phyloP scores from a whole-genome alignment of 2,113 vertebrate genomes.

The Lycaon pictus region DNA sequence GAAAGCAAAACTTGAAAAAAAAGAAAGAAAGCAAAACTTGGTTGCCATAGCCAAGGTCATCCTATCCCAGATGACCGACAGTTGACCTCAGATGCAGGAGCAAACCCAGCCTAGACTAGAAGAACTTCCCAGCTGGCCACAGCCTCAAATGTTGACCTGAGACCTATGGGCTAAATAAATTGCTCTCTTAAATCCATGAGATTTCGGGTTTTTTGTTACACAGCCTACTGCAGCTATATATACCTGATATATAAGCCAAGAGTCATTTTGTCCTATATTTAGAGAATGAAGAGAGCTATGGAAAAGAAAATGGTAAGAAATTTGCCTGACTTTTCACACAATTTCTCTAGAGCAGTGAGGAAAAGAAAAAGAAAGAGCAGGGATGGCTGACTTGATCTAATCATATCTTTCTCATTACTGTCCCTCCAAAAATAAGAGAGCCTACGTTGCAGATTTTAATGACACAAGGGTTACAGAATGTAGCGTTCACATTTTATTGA shows the following conservation, averaged over 20 bases:
- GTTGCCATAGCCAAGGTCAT: neutral
- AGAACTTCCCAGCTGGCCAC: neutral
- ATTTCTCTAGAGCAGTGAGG: neutral
- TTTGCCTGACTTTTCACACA: neutral
- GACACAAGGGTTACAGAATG: neutral
- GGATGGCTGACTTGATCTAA: neutral
- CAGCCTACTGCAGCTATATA: conserved; percentile 2
- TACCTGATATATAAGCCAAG: neutral
- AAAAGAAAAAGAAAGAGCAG: neutral
- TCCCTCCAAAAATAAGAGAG: neutral
- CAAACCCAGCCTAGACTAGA: neutral
- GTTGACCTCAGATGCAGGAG: neutral
- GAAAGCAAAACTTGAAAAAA: neutral
- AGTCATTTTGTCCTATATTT: neutral
- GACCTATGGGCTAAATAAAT: neutral
- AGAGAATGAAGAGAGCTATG: neutral
- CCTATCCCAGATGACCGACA: neutral
- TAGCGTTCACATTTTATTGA: conserved; percentile 1
- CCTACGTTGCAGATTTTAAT: neutral
- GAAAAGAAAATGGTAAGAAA: neutral
- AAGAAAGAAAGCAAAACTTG: neutral
- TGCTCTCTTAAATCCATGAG: neutral
- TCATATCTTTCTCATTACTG: neutral
- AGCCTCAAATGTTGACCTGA: neutral
- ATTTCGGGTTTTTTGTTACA: neutral